These are phyloP conservation scores for Salvelinus namaycush DNA, from an alignment of 2,113 vertebrate genomes.

Conservation along the genomic window DNA sequence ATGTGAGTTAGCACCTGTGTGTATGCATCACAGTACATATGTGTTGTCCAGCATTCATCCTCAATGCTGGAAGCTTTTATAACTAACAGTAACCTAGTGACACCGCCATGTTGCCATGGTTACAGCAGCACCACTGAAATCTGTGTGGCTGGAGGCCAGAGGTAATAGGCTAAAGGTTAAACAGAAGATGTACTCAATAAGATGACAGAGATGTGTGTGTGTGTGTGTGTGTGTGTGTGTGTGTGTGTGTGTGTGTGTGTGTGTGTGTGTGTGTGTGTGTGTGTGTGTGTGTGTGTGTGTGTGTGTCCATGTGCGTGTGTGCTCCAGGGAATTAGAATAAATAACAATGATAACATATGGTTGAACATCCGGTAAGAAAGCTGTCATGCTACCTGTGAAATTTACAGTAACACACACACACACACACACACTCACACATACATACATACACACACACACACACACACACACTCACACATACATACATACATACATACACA, in stretches of 20 bases:
- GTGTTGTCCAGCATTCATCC: too few relatives aligned
- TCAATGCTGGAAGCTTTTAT: too few relatives aligned
- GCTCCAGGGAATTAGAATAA: background rate
- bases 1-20: too few relatives aligned
- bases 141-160: conserved; percentile 5
- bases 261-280: too few relatives aligned
- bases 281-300: too few relatives aligned
- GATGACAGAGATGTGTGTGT: background rate
- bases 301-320: background rate
- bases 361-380: too few relatives aligned
- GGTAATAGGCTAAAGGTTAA: background rate
- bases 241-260: too few relatives aligned
- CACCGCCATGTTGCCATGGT: background rate
- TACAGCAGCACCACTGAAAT: background rate
- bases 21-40: too few relatives aligned
- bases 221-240: too few relatives aligned
- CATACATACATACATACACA: conserved; percentile 1
- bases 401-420: background rate
- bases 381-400: background rate
- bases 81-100: too few relatives aligned
- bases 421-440: background rate
- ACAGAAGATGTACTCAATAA: background rate
- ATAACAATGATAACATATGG: too few relatives aligned
- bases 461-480: conserved; percentile 37
- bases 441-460: background rate